Conservation (phyloP, 2,797 vertebrate genomes). For the Anguilla megastoma region DNA sequence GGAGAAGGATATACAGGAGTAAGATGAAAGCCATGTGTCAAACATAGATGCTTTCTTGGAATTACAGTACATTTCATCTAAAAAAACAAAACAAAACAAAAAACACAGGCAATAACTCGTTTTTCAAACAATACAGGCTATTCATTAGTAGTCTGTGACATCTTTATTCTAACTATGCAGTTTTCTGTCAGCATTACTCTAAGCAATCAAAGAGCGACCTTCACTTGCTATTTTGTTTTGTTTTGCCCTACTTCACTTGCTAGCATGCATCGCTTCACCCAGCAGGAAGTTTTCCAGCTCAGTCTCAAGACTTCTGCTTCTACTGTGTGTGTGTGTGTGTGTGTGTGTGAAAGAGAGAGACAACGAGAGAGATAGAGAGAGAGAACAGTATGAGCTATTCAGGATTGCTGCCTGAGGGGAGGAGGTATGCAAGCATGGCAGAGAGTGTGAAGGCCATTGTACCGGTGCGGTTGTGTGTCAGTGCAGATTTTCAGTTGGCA, state of each 20-base stretch:
- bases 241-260: neutral
- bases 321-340: no score
- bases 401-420: neutral
- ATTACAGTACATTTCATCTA: neutral
- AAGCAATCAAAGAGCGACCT: neutral
- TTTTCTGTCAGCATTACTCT: neutral
- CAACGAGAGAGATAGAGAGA: neutral
- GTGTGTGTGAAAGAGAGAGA: neutral
- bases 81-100: neutral
- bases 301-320: neutral
- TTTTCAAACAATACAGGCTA: neutral
- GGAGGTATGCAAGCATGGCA: neutral
- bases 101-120: neutral
- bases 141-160: neutral
- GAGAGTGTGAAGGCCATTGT: neutral
- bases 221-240: neutral
- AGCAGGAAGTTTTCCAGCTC: neutral
- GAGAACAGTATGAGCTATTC: neutral
- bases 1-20: neutral
- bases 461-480: neutral
- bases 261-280: neutral
- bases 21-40: neutral
- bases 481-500: neutral
- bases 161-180: neutral
- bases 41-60: neutral